Percentiles rank a stretch among this genome's conserved stretches.
These are phyloP conservation scores for Spea hammondii DNA, from an alignment of 2,797 vertebrate genomes.

Conservation along the genomic window DNA sequence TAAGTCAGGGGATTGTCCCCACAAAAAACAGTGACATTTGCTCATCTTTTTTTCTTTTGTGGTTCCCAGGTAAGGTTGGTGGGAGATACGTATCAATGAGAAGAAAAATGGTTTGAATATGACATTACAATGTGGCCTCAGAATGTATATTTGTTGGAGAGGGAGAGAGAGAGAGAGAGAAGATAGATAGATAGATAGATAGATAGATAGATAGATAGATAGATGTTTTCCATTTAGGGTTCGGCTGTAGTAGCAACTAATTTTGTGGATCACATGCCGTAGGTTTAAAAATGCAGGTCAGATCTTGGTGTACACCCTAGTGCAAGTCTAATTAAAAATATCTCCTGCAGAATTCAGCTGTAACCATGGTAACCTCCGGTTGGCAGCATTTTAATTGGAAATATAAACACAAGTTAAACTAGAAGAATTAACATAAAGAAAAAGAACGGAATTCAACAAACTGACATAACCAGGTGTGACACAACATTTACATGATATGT, in stretches of 20 bases:
- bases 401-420: constrained; percentile 51
- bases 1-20: no score
- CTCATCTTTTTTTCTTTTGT: no score
- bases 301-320: constrained; percentile 38
- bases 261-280: constrained; percentile 25
- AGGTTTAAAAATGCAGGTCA: constrained; percentile 46
- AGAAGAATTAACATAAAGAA: constrained; percentile 46
- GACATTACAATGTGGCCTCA: no score
- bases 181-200: no score
- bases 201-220: no score
- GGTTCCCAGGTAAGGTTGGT: no score
- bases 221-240: no score
- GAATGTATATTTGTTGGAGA: no score
- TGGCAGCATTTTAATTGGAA: constrained; percentile 50
- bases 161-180: no score
- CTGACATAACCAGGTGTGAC: constrained; percentile 54
- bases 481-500: constrained; percentile 51
- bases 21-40: no score
- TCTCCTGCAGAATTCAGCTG: constrained; percentile 44
- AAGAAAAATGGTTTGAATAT: no score
- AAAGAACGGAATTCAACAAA: constrained; percentile 26
- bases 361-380: constrained; percentile 48
- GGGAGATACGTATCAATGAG: no score
- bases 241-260: neutral
- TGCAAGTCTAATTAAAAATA: constrained; percentile 50